Base-by-base conservation (phyloP, 2,797 vertebrate genomes). In the Trichosurus vulpecula region DNA sequence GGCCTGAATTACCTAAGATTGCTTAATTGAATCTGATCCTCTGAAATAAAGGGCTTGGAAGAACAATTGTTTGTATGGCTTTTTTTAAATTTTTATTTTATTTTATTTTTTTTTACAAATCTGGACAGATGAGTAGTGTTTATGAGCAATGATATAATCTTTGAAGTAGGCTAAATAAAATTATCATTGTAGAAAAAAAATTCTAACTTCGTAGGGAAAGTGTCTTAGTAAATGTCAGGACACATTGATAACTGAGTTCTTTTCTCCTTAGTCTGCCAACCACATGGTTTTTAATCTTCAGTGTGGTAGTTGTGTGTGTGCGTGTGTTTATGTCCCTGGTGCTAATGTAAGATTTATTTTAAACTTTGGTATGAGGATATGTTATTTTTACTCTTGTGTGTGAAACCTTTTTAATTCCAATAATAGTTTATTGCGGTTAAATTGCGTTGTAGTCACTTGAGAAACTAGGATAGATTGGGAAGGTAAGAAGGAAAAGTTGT, bases 191-290 rank as follows among this genome's bases (percentile, higher is more conserved):
- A 74, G 95, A 93, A 93, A 54, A 92, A 94, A 52, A 13, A 90
- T 95, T 96, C 54, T 94, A 41, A 35, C 93, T 25, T 81, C 3
- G 47, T 30, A 91, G 54, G 94, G 74, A 29, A 94, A 66, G 35
- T 92, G 93, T 91, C 90, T 92, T 89, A 90, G 52, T 94, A 81
- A 93, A 41, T 89, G 74, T 47, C 41, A 94, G 66, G 94, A 54
- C 66, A 66, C 27, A 52, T 0, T 41, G 61, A 96, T 90, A 95
- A 66, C 58, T 92, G 93, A 16, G 30, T 66, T 93, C 16, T 29
- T 93, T 66, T 93, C 74, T 92, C 6, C 55, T 90, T 25, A 92
- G 57, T 54, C 14, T n/a, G 9, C n/a, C 91, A 92, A 47, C 57
- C 74, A 87, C 47, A n/a, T 53, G 11, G 93, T 6, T 91, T 31